Evolutionary conservation across 2,888 invertebrate species (phyloP), one percentile per base, ranked within the genome.

Genomic region (Empis livida): DNA sequence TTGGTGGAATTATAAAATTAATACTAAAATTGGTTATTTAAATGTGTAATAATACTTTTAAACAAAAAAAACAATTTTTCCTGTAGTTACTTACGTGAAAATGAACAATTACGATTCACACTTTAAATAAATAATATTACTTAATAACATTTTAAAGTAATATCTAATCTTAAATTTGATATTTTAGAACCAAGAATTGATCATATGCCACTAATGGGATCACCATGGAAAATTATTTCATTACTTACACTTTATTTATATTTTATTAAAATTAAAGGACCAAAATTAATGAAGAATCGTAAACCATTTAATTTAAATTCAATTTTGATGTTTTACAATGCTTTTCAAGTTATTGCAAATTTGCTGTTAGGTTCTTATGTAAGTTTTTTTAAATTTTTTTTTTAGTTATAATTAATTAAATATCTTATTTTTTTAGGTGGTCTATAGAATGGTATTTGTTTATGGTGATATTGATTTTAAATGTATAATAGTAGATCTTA

Each of bases 251-350:
- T 72, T 1, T 88, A 88, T 61, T 67, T 84, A 6, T 73, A 79
- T 59, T 77, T 84, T 54, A 78, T 86, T 0, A 68, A 76, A 39
- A 74, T 74, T 55, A 67, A 77, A 59, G 87, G 87, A 1, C 87
- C 87, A 0, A 66, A 69, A 39, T 70, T 77, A 56, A 86, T 86
- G 85, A 73, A 74, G 47, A 71, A 78, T 50, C 70, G 79, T 43
- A 63, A 72, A 46, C 76, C 85, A 0, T 76, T 74, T 55, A 74
- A 82, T 47, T 55, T 85, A 35, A 71, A 80, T 10, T 74, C 68
- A 54, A 43, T 82, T 15, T 67, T 86, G 53, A 39, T 14, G 27
- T 11, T 43, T 15, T 49, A 49, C 23, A 45, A 38, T 15, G 23
- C 37, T n/a, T 10, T 44, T 30, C 49, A 49, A 49, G 42, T 49